phyloP scores from a whole-genome alignment of 2,113 vertebrate genomes.

The Sinocyclocheilus anophthalmus region DNA sequence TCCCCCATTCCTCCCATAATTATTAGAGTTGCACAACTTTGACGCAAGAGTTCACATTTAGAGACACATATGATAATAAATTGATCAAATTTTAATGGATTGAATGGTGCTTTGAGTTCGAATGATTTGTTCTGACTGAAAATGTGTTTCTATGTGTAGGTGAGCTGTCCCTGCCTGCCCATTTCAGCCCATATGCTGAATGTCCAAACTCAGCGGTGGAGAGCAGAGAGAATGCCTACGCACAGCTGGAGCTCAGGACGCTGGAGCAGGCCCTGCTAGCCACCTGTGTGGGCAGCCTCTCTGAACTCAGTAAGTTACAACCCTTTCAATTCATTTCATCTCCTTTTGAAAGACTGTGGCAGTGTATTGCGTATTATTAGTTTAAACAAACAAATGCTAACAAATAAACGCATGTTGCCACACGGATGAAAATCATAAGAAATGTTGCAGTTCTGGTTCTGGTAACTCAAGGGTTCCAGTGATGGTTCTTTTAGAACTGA shows the following conservation, averaged over 20 bases:
- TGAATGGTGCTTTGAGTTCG: not conserved
- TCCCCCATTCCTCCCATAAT: not conserved
- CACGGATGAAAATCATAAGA: too few species aligned
- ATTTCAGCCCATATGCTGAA: conserved; percentile 83
- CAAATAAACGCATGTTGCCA: not conserved
- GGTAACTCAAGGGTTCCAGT: too few species aligned
- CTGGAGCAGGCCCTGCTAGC: conserved; percentile 90
- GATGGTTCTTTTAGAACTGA: not conserved
- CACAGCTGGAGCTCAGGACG: conserved; percentile 87
- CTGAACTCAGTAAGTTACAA: conserved; percentile 86
- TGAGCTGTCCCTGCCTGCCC: conserved; percentile 86
- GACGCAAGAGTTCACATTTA: not conserved
- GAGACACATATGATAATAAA: not conserved
- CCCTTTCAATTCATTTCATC: not conserved
- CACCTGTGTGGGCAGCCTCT: conserved; percentile 91
- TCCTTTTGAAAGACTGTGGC: not conserved
- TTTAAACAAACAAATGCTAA: not conserved
- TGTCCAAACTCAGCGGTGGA: conserved; percentile 67
- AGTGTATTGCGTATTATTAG: not conserved
- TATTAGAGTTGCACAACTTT: not conserved
- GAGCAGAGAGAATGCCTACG: conserved; percentile 81
- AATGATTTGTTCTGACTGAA: conserved; percentile 58
- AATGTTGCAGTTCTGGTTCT: too few species aligned
- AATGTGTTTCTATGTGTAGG: conserved; percentile 75
- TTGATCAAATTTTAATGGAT: not conserved